phyloP scores from a whole-genome alignment of 2,797 vertebrate genomes.

The Sphenodon punctatus region DNA sequence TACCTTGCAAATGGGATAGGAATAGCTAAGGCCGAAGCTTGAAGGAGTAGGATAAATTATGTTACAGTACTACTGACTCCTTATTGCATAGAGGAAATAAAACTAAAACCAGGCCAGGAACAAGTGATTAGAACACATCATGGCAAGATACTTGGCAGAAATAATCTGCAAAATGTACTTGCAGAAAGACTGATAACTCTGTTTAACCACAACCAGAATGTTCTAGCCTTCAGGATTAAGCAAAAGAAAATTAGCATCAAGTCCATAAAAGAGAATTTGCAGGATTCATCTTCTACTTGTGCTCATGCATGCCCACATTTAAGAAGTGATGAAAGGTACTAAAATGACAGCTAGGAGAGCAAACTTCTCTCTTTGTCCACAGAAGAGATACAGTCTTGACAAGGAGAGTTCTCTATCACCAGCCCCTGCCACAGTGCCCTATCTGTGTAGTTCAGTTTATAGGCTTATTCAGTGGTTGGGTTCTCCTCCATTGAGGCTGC shows the following conservation, averaged over 20 bases:
- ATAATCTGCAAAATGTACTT: background rate
- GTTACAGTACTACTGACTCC: background rate
- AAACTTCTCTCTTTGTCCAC: background rate
- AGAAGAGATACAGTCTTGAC: background rate
- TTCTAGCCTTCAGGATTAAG: background rate
- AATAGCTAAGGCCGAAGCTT: too few relatives aligned
- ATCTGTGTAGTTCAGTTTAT: background rate
- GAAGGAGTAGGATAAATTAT: too few relatives aligned
- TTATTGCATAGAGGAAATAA: background rate
- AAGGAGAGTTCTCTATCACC: background rate
- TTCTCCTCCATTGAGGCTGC: too few relatives aligned
- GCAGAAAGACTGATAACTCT: background rate
- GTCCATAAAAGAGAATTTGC: background rate
- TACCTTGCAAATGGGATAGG: background rate
- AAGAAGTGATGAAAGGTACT: background rate
- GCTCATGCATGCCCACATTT: rapidly evolving
- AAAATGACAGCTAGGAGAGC: background rate
- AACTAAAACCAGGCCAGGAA: background rate
- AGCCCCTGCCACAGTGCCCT: background rate
- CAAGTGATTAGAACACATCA: background rate
- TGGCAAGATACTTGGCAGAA: background rate
- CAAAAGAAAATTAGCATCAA: background rate
- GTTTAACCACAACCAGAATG: background rate
- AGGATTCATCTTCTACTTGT: background rate
- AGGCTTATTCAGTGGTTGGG: background rate